Percentiles rank a stretch among this genome's conserved stretches.
phyloP scores from a whole-genome alignment of 2,797 vertebrate species.

The Malacoraja senta region DNA sequence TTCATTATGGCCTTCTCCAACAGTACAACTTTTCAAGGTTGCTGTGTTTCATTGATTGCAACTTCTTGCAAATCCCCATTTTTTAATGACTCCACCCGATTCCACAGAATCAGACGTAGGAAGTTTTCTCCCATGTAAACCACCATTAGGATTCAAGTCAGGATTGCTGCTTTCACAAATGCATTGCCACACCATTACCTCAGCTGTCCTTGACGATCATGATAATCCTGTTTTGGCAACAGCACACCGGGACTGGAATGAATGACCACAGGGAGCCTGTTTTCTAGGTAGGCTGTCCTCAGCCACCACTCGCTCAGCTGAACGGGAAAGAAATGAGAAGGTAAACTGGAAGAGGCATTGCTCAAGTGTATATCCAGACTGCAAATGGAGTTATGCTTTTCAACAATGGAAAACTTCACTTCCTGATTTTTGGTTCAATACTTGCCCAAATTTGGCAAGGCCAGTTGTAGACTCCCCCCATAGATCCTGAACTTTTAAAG shows the following conservation, averaged over 20 bases:
- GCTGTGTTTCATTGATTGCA: too few species aligned
- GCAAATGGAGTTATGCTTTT: not conserved
- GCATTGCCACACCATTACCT: slow-evolving; percentile 64
- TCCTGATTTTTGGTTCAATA: not conserved
- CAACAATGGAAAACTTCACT: not conserved
- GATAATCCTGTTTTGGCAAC: slow-evolving; percentile 84
- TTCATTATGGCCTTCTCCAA: too few species aligned
- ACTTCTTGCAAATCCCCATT: too few species aligned
- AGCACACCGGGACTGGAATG: slow-evolving; percentile 84
- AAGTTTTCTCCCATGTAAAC: not conserved
- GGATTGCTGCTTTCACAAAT: not conserved
- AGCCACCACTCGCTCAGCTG: slow-evolving; percentile 97
- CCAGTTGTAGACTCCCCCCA: not conserved
- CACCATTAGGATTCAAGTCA: not conserved
- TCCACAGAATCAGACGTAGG: not conserved
- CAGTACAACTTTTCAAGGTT: too few species aligned
- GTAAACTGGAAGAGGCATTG: not conserved
- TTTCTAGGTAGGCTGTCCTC: slow-evolving; percentile 87
- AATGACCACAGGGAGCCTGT: slow-evolving; percentile 83
- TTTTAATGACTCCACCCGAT: too few species aligned
- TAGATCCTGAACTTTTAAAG: not conserved
- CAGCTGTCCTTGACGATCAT: slow-evolving; percentile 89
- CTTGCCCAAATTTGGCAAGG: not conserved
- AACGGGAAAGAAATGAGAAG: slow-evolving; percentile 38
- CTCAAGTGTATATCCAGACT: not conserved